Percentiles rank a stretch among this genome's conserved stretches.
These are phyloP conservation scores for Calidris pygmaea DNA, from an alignment of 2,113 vertebrate genomes.

Conservation along the genomic window DNA sequence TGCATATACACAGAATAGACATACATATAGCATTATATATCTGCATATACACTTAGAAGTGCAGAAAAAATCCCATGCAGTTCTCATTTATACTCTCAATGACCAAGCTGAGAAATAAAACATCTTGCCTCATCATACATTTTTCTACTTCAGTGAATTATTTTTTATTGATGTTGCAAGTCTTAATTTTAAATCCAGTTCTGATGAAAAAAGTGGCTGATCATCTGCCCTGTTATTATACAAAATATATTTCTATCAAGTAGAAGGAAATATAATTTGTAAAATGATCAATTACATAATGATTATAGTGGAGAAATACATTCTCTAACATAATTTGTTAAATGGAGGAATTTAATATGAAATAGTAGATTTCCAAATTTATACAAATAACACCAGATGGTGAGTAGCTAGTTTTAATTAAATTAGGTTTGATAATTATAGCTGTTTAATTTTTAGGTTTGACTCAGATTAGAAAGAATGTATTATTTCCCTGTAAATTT, in stretches of 20 bases:
- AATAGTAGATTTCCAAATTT: conserved; percentile 77
- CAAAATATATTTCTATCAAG: conserved; percentile 72
- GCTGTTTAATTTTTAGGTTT: conserved; percentile 79
- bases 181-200: conserved; percentile 38
- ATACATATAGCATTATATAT: background rate
- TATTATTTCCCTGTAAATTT: conserved; percentile 60
- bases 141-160: background rate
- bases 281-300: conserved; percentile 72
- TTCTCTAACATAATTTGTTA: conserved; percentile 70
- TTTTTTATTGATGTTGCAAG: conserved; percentile 26
- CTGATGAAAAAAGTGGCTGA: conserved; percentile 63
- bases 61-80: background rate
- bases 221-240: conserved; percentile 66
- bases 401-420: conserved; percentile 78
- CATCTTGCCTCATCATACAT: background rate
- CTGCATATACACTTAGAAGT: background rate
- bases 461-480: conserved; percentile 76
- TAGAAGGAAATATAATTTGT: conserved; percentile 72
- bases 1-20: background rate
- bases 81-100: background rate
- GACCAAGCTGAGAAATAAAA: background rate
- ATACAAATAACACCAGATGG: conserved; percentile 80
- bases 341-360: conserved; percentile 69
- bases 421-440: conserved; percentile 80
- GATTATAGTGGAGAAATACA: conserved; percentile 62